Conservation (phyloP, 1,140 invertebrate species). For the Heliconius hewitsoni region DNA sequence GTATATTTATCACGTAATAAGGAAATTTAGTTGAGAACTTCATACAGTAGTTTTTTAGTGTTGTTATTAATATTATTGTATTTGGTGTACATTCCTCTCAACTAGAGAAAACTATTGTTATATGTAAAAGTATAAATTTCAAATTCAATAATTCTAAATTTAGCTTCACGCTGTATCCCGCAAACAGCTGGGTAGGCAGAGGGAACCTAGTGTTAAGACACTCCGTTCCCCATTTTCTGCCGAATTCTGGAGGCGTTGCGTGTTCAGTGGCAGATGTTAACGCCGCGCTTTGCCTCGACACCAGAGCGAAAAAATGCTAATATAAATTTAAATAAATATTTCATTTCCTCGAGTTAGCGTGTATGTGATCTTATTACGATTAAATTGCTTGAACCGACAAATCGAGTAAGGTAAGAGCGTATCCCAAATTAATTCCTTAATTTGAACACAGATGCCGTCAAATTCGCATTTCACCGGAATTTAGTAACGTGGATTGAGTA, state of each 20-base stretch:
- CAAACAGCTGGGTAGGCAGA: too few relatives aligned
- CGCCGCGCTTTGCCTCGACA: too few relatives aligned
- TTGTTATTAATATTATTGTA: neutral
- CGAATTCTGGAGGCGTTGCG: too few relatives aligned
- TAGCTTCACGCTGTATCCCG: too few relatives aligned
- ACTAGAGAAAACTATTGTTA: too few relatives aligned
- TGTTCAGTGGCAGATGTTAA: too few relatives aligned
- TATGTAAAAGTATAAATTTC: neutral
- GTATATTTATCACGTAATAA: slow-evolving; percentile 48
- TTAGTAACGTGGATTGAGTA: slow-evolving; percentile 38
- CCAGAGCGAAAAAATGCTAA: too few relatives aligned
- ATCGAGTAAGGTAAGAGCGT: slow-evolving; percentile 30
- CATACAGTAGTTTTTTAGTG: neutral
- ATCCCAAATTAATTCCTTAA: slow-evolving; percentile 43
- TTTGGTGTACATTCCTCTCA: neutral
- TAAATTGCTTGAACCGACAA: slow-evolving; percentile 34
- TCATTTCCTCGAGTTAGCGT: too few relatives aligned
- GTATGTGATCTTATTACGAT: neutral
- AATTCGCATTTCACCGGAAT: slow-evolving; percentile 49
- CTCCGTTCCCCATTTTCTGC: too few relatives aligned
- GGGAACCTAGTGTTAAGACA: too few relatives aligned
- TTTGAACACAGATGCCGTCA: slow-evolving; percentile 49
- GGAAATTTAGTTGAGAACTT: slow-evolving; percentile 43
- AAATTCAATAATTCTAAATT: too few relatives aligned
- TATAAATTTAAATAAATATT: too few relatives aligned